Conservation (phyloP, 1,140 invertebrate species). For the Drosophila lowei region DNA sequence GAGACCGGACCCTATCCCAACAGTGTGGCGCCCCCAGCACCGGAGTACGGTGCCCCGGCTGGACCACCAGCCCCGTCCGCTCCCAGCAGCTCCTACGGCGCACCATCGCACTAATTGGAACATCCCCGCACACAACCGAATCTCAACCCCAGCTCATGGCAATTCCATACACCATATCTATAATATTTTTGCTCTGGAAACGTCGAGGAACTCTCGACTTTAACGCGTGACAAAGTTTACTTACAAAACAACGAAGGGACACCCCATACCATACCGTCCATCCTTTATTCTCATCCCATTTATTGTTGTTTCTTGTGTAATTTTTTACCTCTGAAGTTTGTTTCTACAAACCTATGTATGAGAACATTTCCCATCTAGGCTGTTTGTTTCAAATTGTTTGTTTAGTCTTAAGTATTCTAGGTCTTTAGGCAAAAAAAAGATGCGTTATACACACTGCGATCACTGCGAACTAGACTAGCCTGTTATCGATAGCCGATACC, state of each 20-base stretch:
- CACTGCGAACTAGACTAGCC: slow-evolving; percentile 25
- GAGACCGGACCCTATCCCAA: slow-evolving; percentile 84
- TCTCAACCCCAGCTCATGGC: slow-evolving; percentile 54
- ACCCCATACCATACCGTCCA: background rate
- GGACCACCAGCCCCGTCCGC: slow-evolving; percentile 76
- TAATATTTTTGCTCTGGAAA: slow-evolving; percentile 41
- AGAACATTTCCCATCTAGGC: slow-evolving; percentile 61
- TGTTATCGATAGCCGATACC: slow-evolving; percentile 38
- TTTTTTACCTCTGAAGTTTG: slow-evolving; percentile 71
- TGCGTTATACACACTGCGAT: slow-evolving; percentile 64
- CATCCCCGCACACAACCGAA: slow-evolving; percentile 3
- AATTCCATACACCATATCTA: slow-evolving; percentile 48
- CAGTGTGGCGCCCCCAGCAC: slow-evolving; percentile 83
- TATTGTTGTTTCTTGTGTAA: slow-evolving; percentile 59
- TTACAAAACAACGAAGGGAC: slow-evolving; percentile 29
- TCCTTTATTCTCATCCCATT: slow-evolving; percentile 8
- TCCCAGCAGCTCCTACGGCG: slow-evolving; percentile 80
- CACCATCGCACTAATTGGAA: slow-evolving; percentile 69
- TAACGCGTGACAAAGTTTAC: slow-evolving; percentile 79
- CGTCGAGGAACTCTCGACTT: slow-evolving; percentile 46
- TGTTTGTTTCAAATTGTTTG: slow-evolving; percentile 80
- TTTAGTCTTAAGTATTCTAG: slow-evolving; percentile 71
- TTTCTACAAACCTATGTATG: slow-evolving; percentile 45
- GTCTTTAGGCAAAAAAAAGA: slow-evolving; percentile 59
- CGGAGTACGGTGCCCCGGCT: slow-evolving; percentile 84